These are phyloP conservation scores for Clarias laeviceps DNA, from an alignment of 2,797 vertebrate species.

Conservation along the genomic window DNA sequence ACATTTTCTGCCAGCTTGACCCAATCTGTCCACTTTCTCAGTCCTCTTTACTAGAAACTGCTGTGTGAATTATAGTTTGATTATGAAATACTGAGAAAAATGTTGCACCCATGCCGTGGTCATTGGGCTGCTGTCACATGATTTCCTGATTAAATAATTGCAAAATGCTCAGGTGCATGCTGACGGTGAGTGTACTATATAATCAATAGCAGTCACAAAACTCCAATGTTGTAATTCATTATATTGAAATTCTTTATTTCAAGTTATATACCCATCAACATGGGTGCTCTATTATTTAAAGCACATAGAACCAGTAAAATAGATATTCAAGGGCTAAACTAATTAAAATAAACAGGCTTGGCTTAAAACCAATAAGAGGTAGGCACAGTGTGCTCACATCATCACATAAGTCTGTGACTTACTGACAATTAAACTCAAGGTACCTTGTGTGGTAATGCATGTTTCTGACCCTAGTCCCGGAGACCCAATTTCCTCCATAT, in stretches of 20 bases:
- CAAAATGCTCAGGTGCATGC: background rate
- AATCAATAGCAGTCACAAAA: constrained; percentile 1
- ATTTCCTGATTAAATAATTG: background rate
- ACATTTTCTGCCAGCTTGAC: background rate
- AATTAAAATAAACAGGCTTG: background rate
- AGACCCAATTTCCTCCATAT: no score
- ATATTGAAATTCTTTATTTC: constrained; percentile 39
- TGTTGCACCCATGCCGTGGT: no score
- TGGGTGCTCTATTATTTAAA: background rate
- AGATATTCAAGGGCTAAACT: background rate
- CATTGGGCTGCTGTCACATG: background rate
- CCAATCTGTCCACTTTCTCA: background rate
- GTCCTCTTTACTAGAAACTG: background rate
- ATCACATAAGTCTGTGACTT: constrained; percentile 16
- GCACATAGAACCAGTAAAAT: background rate
- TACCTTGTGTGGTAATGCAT: no score
- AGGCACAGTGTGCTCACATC: background rate
- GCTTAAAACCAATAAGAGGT: constrained; percentile 25
- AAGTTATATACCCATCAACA: constrained; percentile 8
- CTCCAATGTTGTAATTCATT: background rate
- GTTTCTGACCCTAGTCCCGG: no score
- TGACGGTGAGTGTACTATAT: background rate
- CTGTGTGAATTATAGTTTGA: no score
- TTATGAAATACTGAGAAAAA: no score
- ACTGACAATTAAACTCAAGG: background rate